Conservation (phyloP, 1,140 invertebrate species). For the Pemphigus obesinymphae region DNA sequence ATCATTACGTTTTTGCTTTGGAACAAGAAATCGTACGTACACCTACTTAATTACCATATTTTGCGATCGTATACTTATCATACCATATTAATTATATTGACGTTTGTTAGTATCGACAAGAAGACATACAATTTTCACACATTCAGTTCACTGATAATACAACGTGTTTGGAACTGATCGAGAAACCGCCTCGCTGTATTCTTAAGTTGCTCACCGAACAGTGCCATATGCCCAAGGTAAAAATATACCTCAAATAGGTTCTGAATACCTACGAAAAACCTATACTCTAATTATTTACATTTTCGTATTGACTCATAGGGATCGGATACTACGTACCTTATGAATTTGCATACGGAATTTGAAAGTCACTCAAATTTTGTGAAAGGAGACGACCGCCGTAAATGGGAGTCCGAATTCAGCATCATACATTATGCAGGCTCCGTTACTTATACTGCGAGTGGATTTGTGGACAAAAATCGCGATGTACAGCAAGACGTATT, state of each 20-base stretch:
- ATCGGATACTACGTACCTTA: slow-evolving; percentile 82
- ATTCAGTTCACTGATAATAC: slow-evolving; percentile 90
- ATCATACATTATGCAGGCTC: slow-evolving; percentile 91
- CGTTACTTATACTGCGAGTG: slow-evolving; percentile 85
- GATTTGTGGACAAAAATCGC: slow-evolving; percentile 96
- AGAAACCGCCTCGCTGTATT: slow-evolving; percentile 84
- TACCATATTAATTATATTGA: neutral
- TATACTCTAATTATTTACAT: too few species aligned
- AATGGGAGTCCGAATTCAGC: slow-evolving; percentile 89
- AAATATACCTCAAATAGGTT: neutral
- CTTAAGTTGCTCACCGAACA: slow-evolving; percentile 84
- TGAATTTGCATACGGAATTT: slow-evolving; percentile 86
- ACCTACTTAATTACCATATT: too few species aligned
- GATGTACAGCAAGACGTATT: slow-evolving; percentile 93
- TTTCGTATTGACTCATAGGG: slow-evolving; percentile 53
- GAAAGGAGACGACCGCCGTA: slow-evolving; percentile 77
- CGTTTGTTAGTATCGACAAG: slow-evolving; percentile 71
- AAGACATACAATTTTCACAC: slow-evolving; percentile 82
- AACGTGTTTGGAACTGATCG: slow-evolving; percentile 78
- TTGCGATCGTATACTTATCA: neutral
- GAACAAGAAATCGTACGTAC: slow-evolving; percentile 86
- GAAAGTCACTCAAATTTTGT: slow-evolving; percentile 79
- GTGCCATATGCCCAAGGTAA: slow-evolving; percentile 82
- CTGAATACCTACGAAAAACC: neutral
- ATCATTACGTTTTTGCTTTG: slow-evolving; percentile 89